Conservation (phyloP, 2,888 invertebrate species). For the Acanthopleura granulata region DNA sequence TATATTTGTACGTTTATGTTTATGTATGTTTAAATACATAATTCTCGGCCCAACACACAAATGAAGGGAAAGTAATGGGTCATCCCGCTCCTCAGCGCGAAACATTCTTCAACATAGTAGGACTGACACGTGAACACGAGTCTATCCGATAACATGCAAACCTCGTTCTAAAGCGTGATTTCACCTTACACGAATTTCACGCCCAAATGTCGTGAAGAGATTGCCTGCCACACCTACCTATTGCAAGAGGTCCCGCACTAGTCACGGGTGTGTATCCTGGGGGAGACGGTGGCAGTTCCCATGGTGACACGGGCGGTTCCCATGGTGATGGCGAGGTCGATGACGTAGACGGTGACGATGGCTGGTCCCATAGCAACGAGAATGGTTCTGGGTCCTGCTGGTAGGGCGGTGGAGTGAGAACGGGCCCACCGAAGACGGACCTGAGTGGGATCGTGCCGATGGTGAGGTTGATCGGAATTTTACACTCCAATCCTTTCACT, state of each 20-base stretch:
- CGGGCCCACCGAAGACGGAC: not conserved
- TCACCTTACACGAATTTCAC: too few relatives aligned
- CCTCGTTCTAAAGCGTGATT: too few relatives aligned
- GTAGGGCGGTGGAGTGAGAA: not conserved
- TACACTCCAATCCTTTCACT: conserved; percentile 6
- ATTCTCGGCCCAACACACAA: too few relatives aligned
- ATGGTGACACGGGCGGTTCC: conserved; percentile 27
- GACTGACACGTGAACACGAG: too few relatives aligned
- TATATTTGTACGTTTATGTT: too few relatives aligned
- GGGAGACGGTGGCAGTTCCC: conserved; percentile 20
- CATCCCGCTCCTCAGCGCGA: too few relatives aligned
- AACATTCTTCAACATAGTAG: too few relatives aligned
- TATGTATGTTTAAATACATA: too few relatives aligned
- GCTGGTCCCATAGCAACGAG: not conserved
- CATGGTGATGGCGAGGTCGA: conserved; percentile 24
- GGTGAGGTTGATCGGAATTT: not conserved
- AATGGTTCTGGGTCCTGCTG: not conserved
- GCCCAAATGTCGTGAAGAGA: too few relatives aligned
- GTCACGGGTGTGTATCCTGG: conserved; percentile 1
- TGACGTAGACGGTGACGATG: conserved; percentile 16
- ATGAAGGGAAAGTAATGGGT: too few relatives aligned
- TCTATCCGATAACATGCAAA: too few relatives aligned
- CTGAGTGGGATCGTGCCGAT: conserved; percentile 1
- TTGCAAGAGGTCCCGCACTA: not conserved
- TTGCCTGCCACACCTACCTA: not conserved